Conservation (phyloP, 2,797 vertebrate genomes). For the Enteromius viviparus region DNA sequence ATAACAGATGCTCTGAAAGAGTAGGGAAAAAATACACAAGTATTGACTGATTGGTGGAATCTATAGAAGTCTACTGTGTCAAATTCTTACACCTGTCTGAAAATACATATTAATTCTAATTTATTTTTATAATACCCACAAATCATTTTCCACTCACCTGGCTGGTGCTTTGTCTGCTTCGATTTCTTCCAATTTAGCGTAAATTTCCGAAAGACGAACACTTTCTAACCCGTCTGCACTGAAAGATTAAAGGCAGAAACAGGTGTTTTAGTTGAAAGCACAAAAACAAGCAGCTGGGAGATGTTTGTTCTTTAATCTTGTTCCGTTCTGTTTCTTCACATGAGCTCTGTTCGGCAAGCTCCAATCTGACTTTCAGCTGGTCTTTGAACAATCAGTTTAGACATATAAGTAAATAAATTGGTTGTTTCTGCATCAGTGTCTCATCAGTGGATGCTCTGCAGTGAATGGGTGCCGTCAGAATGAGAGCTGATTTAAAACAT, state of each 20-base stretch:
- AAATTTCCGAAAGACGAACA: conserved; percentile 87
- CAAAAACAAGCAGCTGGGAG: background rate
- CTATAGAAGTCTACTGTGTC: too few relatives aligned
- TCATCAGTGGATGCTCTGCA: too few relatives aligned
- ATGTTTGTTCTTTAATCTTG: background rate
- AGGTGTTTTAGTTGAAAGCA: background rate
- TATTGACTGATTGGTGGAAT: background rate
- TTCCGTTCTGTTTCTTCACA: background rate
- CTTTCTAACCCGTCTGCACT: conserved; percentile 88
- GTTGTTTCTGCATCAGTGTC: too few relatives aligned
- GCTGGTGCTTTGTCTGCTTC: conserved; percentile 97
- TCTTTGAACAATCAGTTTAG: background rate
- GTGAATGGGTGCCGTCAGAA: too few relatives aligned
- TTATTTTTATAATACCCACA: background rate
- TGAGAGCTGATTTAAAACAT: background rate
- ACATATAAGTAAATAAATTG: background rate
- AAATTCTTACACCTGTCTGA: background rate
- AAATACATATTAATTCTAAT: background rate
- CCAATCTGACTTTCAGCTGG: background rate
- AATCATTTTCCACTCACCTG: conserved; percentile 73
- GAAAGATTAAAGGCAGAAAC: conserved; percentile 26
- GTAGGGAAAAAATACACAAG: background rate
- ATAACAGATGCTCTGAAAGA: conserved; percentile 89
- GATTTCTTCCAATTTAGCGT: conserved; percentile 91
- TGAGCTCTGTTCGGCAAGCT: background rate